phyloP scores from a whole-genome alignment of 2,797 vertebrate genomes.

The Chaetophractus vellerosus region DNA sequence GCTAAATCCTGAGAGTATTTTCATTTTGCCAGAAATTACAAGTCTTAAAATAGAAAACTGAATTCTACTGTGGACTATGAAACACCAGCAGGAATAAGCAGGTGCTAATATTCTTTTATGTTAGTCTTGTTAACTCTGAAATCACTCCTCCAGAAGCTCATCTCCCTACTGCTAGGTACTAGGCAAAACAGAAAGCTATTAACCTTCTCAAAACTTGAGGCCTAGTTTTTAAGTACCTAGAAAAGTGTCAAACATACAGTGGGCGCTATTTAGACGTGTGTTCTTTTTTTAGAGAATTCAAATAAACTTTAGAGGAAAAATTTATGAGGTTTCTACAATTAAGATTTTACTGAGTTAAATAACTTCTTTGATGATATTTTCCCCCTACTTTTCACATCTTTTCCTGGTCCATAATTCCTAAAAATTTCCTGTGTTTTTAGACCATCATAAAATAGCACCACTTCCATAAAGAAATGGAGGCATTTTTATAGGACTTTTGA shows the following conservation, averaged over 20 bases:
- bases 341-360: slow-evolving; percentile 1
- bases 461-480: neutral
- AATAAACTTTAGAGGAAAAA: slow-evolving; percentile 33
- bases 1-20: slow-evolving; percentile 73
- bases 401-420: neutral
- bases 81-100: slow-evolving; percentile 65
- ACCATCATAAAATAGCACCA: neutral
- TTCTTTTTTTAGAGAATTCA: slow-evolving; percentile 53
- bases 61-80: slow-evolving; percentile 69
- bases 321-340: slow-evolving; percentile 13
- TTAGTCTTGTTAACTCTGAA: slow-evolving; percentile 53
- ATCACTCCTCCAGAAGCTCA: slow-evolving; percentile 4
- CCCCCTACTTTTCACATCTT: slow-evolving; percentile 31
- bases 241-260: neutral
- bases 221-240: slow-evolving; percentile 40
- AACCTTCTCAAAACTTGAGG: slow-evolving; percentile 32
- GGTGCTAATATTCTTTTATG: neutral
- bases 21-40: slow-evolving; percentile 76
- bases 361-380: slow-evolving; percentile 28
- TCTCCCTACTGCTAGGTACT: neutral
- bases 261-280: neutral
- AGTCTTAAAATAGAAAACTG: slow-evolving; percentile 80
- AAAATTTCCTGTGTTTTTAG: neutral
- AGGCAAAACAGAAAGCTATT: slow-evolving; percentile 65
- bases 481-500: slow-evolving; percentile 8